Base-by-base conservation (phyloP, 2,113 vertebrate species). In the Hippocampus comes region DNA sequence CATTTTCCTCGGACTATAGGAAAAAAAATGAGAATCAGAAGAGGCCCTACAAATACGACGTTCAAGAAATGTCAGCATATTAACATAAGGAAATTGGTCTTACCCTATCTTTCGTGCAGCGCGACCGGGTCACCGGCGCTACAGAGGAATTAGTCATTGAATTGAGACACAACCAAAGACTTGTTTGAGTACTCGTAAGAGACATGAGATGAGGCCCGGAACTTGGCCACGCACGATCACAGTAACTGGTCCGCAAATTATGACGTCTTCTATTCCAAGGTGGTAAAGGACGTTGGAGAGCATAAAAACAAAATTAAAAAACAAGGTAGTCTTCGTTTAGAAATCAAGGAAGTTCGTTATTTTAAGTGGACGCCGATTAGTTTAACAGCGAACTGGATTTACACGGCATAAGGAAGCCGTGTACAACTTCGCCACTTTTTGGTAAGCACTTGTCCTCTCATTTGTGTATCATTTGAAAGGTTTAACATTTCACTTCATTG, bases 101-200 rank as follows among this genome's bases (percentile, higher is more conserved):
- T 6, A 38, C 34, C 34, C 34, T 38, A 38, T 38, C 34, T 38
- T 38, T 38, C 34, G 5, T 38, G 34, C 34, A 38, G 34, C 34
- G 34, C 5, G 34, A 38, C 6, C 34, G 5, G 34, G 5, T 38
- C 34, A 6, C 34, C 5, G 34, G 6, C 34, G 5, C 34, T 38
- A 6, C 34, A 38, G 34, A 38, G 34, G 30, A 5, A 38, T 1
- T 5, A 38, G 5, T 38, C 5, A 5, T 38, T 38, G 34, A 43
- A 43, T 43, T 43, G 42, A 43, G 42, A 43, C 42, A 43, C 42
- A 11, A 43, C 42, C 42, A 43, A 43, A 43, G 9, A 20, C 71
- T 23, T 6, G 74, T 70, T 0, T 60, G 63, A 7, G 70, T 49
- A 9, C 41, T 4, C 55, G 57, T 10, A 63, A 71, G 38, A 81